Conservation (phyloP, 2,797 vertebrate species). For the Vireo griseus region DNA sequence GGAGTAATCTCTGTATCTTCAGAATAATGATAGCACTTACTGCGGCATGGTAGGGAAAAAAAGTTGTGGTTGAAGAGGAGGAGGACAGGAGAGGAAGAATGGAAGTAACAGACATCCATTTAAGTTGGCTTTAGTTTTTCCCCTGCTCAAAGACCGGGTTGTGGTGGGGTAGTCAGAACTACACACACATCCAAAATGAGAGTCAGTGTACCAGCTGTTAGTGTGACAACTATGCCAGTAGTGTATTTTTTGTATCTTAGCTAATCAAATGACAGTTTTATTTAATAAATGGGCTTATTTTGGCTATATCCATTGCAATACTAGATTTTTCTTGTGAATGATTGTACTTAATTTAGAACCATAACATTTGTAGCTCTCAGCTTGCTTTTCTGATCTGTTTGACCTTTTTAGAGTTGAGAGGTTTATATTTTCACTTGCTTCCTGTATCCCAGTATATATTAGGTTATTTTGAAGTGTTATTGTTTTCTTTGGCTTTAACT, state of each 20-base stretch:
- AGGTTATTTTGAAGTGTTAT: neutral
- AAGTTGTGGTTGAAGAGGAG: neutral
- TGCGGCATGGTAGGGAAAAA: neutral
- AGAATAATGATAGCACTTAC: neutral
- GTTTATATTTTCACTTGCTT: neutral
- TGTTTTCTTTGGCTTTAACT: neutral
- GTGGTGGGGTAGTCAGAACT: neutral
- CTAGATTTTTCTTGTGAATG: neutral
- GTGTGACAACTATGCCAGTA: neutral
- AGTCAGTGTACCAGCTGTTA: neutral
- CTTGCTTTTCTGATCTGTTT: neutral
- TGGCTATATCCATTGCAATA: neutral
- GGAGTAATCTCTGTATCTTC: neutral
- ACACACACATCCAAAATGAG: neutral
- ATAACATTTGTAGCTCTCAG: neutral
- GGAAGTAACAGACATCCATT: neutral
- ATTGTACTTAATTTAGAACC: neutral
- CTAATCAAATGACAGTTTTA: neutral
- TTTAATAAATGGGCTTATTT: neutral
- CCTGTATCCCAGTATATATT: neutral
- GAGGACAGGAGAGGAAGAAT: neutral
- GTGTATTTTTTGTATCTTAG: neutral
- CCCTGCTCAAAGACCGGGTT: fast-evolving
- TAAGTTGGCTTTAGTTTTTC: neutral
- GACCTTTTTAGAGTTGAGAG: neutral